Base-by-base conservation (phyloP, 2,888 invertebrate species). In the Epiblema foenella region DNA sequence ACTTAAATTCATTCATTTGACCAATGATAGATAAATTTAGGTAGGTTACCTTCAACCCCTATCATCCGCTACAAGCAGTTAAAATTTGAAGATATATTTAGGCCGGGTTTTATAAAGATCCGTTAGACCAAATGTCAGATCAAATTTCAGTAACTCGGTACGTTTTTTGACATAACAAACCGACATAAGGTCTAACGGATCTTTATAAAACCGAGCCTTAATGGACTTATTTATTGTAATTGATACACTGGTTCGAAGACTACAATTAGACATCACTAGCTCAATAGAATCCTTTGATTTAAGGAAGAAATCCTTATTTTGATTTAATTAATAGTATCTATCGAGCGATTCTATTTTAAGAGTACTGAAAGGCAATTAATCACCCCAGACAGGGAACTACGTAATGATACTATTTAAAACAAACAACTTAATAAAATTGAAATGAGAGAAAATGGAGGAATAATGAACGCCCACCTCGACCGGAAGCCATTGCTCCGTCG, bases 401-500 rank as follows among this genome's bases (percentile, higher is more conserved):
- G 37, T 15, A 12, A 37, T 18, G 42, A 60, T 65, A 17, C 54
- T 60, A 60, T 71, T 39, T 62, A 67, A 66, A 66, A 56, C 60
- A 78, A 79, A 77, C 78, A 75, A 74, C 73, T 62, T 68, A 72
- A 73, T 73, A 78, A 77, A 81, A 85, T 79, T 79, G 77, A 82
- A 84, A 82, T 79, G 78, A 78, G 77, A 84, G 81, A 85, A 84
- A 85, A 86, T 83, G 79, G 79, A 77, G 77, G 83, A 84, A 86
- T 89, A 90, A 89, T 89, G 88, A 88, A 88, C 83, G 84, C 84
- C 83, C 85, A 88, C 86, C 86, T 86, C 87, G 84, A 75, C 84
- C 90, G 91, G 91, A 91, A 87, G 88, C 85, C 86, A 86, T 88
- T 85, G 83, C 89, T 85, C 83, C 86, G 86, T 88, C 88, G 86